Evolutionary conservation across 1,140 invertebrate species (phyloP).

Genomic region (Coptotermes formosanus): DNA sequence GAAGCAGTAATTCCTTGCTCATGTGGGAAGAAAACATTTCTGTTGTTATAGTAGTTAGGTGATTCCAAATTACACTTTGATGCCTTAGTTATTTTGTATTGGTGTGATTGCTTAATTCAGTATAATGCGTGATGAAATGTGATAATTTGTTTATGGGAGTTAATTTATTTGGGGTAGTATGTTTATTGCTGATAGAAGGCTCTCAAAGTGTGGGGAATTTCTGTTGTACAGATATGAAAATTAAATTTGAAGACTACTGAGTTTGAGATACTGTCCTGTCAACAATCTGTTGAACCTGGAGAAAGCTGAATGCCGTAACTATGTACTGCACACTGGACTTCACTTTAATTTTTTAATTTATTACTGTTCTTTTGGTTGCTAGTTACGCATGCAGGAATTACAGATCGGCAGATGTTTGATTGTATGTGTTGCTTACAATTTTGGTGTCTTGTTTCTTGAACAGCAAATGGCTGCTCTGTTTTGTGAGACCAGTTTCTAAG

Average conservation of each 20-base stretch:
- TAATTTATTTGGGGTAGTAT: neutral
- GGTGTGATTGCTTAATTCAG: neutral
- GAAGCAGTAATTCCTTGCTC: neutral
- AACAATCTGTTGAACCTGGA: neutral
- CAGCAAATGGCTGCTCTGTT: neutral
- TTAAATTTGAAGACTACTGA: neutral
- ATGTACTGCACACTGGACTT: neutral
- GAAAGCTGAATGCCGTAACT: neutral
- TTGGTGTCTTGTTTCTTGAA: neutral
- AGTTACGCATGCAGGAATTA: neutral
- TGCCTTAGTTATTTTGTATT: neutral
- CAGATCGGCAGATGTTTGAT: neutral
- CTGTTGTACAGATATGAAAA: neutral
- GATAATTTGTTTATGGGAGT: conserved; percentile 10
- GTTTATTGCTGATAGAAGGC: neutral
- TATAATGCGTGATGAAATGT: neutral
- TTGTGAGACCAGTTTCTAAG: neutral
- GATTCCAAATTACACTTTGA: neutral
- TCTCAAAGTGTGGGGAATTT: neutral
- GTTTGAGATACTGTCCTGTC: neutral
- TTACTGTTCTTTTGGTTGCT: neutral
- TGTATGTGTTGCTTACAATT: neutral
- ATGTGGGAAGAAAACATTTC: neutral
- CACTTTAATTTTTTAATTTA: neutral
- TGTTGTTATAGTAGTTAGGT: neutral